These are phyloP conservation scores for Synodontis membranacea DNA, from an alignment of 2,113 vertebrate genomes.

Conservation along the genomic window DNA sequence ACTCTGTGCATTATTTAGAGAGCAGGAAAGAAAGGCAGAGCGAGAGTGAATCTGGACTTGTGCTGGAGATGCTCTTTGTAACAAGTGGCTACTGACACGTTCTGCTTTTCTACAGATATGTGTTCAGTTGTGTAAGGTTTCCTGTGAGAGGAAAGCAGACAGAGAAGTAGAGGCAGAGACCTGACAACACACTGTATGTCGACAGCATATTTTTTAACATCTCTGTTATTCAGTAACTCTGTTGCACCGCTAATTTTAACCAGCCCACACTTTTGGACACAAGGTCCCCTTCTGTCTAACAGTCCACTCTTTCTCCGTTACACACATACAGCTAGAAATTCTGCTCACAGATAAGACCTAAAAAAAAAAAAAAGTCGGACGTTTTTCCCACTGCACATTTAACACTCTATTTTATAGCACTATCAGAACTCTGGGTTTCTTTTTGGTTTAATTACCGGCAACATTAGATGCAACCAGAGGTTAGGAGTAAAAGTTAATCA, in stretches of 20 bases:
- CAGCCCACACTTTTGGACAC: slow-evolving; percentile 34
- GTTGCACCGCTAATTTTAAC: background rate
- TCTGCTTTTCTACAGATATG: background rate
- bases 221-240: slow-evolving; percentile 2
- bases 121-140: background rate
- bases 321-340: background rate
- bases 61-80: background rate
- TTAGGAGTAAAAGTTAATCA: background rate
- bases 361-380: no score
- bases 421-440: background rate
- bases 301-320: slow-evolving; percentile 18
- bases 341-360: background rate
- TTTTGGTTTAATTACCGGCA: background rate
- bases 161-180: background rate
- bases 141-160: background rate
- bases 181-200: background rate
- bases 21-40: background rate
- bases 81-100: background rate
- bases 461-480: background rate
- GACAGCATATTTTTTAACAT: slow-evolving; percentile 5
- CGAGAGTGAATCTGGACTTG: background rate
- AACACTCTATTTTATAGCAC: no score
- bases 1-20: background rate
- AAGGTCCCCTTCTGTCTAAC: slow-evolving; percentile 14
- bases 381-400: background rate